Evolutionary conservation across 2,113 vertebrate species (phyloP).

Genomic region (Clarias magur): DNA sequence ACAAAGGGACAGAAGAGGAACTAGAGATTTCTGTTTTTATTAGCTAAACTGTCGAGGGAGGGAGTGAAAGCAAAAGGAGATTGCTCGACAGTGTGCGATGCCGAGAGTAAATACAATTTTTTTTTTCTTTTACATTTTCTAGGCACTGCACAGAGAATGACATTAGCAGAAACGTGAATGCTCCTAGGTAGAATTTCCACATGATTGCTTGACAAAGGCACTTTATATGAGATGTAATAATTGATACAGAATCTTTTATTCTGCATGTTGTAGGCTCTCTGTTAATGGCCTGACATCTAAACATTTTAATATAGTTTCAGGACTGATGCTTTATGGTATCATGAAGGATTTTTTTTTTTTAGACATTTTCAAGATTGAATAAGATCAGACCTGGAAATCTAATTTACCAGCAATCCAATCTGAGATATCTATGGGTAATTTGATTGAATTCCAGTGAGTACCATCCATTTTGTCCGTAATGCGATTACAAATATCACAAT

Average conservation of each 20-base stretch:
- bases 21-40: constrained; percentile 27
- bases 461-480: constrained; percentile 55
- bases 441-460: constrained; percentile 53
- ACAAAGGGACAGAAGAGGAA: constrained; percentile 15
- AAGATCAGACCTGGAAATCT: constrained; percentile 62
- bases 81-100: constrained; percentile 17
- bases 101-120: neutral
- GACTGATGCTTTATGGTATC: constrained; percentile 48
- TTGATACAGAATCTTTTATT: constrained; percentile 12
- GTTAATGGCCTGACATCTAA: constrained; percentile 29
- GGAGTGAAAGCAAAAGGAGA: neutral
- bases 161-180: constrained; percentile 43
- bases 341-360: constrained; percentile 50
- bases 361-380: constrained; percentile 58
- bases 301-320: constrained; percentile 65
- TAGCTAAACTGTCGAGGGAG: neutral
- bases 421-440: constrained; percentile 60
- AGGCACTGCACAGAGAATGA: constrained; percentile 9
- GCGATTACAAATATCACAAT: constrained; percentile 57
- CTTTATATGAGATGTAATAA: constrained; percentile 25
- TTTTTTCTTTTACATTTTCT: constrained; percentile 1
- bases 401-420: constrained; percentile 70
- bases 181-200: constrained; percentile 12
- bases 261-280: constrained; percentile 22
- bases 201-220: neutral